These are phyloP conservation scores for Parauchenoglanis punctatus DNA, from an alignment of 2,797 vertebrate species.

Conservation along the genomic window DNA sequence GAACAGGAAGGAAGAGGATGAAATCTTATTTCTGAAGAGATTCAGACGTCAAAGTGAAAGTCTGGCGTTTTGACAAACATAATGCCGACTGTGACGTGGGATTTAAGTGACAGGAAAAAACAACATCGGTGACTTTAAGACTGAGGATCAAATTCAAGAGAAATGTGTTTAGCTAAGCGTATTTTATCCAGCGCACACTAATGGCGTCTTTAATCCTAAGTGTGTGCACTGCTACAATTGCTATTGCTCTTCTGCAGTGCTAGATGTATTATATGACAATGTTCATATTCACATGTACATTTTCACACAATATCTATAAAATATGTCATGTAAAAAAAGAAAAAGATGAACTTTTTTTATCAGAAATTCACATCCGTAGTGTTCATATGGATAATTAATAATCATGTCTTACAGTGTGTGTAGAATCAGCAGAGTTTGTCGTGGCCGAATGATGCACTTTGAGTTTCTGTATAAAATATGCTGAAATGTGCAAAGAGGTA, in stretches of 20 bases:
- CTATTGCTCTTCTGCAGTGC: neutral
- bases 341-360: neutral
- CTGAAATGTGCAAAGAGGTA: slow-evolving; percentile 35
- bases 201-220: slow-evolving; percentile 22
- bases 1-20: neutral
- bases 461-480: slow-evolving; percentile 14
- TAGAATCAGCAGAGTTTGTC: neutral
- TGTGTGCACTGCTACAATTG: neutral
- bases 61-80: slow-evolving; percentile 16
- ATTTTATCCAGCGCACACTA: slow-evolving; percentile 18
- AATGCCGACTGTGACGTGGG: slow-evolving; percentile 42
- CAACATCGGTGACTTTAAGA: slow-evolving; percentile 7
- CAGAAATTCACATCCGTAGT: neutral
- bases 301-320: neutral
- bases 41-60: slow-evolving; percentile 30
- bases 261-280: too few relatives aligned
- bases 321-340: neutral
- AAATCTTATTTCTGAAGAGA: neutral
- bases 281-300: slow-evolving; percentile 16
- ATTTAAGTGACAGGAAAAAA: slow-evolving; percentile 34
- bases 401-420: neutral
- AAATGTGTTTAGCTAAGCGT: slow-evolving; percentile 5
- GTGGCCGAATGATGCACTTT: neutral
- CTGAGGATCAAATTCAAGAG: neutral
- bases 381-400: neutral